Evolutionary conservation across 1,140 invertebrate species (phyloP), one percentile per base, ranked within the genome.

Genomic region (Drosophila nikananu): DNA sequence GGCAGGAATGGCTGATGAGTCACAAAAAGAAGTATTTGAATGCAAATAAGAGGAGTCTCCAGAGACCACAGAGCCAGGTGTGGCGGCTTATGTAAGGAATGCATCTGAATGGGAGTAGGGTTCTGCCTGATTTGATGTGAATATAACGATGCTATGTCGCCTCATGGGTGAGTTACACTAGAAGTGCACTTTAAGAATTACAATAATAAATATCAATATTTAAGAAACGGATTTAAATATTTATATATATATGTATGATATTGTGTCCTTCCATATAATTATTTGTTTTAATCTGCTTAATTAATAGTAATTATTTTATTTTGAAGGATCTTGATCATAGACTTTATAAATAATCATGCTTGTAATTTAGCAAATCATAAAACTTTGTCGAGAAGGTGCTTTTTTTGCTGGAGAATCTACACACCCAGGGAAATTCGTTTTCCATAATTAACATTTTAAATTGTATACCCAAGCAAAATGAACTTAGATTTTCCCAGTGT

Each of bases 101-200:
- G 62, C 57, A 19, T 42, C 8, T n/a, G 12, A 13, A 32, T 57
- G 54, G 54, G 9, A 32, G 37, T 42, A 68, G 64, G 71, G 80
- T 86, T 86, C 80, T 83, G 83, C 80, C 81, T 86, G 83, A 86
- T 70, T 83, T 76, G 63, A 87, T 86, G 83, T 76, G 83, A 87
- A 87, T 61, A 67, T 32, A 54, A 35, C 35, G 4, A n/a, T 41
- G 35, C 39, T 21, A 42, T 30, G 15, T 10, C 15, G 7, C n/a
- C 35, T n/a, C 42, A 32, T 32, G 21, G 6, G n/a, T 17, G 57
- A 42, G 58, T 48, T 37, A n/a, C 41, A n/a, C 7, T 10, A 25
- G 2, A 2, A 37, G 13, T 27, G n/a, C 59, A 64, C 42, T 13
- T n/a, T 1, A 1, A 27, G n/a, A 17, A 21, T 37, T 27, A 5